Evolutionary conservation across 2,113 vertebrate species (phyloP).

Genomic region (Trachemys scripta): DNA sequence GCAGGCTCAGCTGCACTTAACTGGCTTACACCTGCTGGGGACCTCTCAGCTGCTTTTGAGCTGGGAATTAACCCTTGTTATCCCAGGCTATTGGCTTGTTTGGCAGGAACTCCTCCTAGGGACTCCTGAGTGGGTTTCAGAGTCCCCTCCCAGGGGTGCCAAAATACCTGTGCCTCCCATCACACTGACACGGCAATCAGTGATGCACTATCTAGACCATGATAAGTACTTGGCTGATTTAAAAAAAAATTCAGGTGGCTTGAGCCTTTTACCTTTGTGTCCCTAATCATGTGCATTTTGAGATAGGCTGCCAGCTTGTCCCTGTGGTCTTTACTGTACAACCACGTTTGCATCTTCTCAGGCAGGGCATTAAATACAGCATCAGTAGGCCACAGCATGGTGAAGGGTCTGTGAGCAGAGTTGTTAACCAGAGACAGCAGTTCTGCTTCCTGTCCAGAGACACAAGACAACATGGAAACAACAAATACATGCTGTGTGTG

Average conservation of each 20-base stretch:
- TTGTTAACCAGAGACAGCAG: conserved; percentile 83
- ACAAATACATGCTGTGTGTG: not conserved
- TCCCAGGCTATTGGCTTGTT: not conserved
- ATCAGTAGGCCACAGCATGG: conserved; percentile 95
- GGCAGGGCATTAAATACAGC: conserved; percentile 83
- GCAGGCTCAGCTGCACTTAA: not conserved
- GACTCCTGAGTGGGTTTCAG: not conserved
- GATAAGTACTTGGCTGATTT: not conserved
- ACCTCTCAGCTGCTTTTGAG: not conserved
- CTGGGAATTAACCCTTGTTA: not conserved
- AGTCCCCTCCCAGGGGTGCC: not conserved
- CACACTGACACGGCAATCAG: not conserved
- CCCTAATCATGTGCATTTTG: conserved; percentile 89
- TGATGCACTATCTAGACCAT: not conserved
- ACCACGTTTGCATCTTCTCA: conserved; percentile 82
- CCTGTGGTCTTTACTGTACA: conserved; percentile 87
- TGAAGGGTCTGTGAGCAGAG: conserved; percentile 85
- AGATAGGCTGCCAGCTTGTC: conserved; percentile 86
- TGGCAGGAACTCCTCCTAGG: not conserved
- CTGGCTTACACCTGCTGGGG: not conserved
- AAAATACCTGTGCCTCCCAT: not conserved
- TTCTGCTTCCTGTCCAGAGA: conserved; percentile 80
- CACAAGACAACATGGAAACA: not conserved
- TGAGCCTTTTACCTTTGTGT: conserved; percentile 74
- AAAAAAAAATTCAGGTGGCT: not conserved